Evolutionary conservation across 2,797 vertebrate species (phyloP), one percentile per base, ranked within the genome.

Genomic region (Rhodeus uyekii): DNA sequence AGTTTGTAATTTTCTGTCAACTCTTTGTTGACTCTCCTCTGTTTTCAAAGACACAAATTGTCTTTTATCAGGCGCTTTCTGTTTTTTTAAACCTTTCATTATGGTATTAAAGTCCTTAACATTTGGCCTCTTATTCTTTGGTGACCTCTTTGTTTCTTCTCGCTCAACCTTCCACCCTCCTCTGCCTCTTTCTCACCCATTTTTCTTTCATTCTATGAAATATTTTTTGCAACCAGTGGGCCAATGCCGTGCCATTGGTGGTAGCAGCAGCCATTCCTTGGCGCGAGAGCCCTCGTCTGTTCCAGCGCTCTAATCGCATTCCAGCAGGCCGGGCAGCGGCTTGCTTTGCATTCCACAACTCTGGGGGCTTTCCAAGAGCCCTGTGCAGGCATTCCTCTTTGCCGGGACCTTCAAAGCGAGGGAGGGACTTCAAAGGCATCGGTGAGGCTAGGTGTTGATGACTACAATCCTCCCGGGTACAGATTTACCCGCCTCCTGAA

Each of bases 371-470:
- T 95, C 87, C 80, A 91, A 89, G 83, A 64, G 85, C 78, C 58
- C 78, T 74, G 63, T 39, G 80, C 50, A 85, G 87, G n/a, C 85
- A 82, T 82, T 89, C 92, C 93, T 93, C 91, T 91, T 78, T 85
- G 88, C 87, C 78, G 67, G 86, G 76, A 67, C 32, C 92, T 91
- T 94, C 93, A 95, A 94, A 95, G 93, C 88, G 53, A 61, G 90
- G 86, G 90, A 82, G 18, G 75, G 83, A 91, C 93, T 93, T 94
- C 93, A 95, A 95, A 94, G 93, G 85, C 88, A 85, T 83, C 86
- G 90, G 91, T 89, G 87, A 92, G 90, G 86, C 88, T 80, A 92
- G 93, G 94, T 93, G 93, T 94, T 94, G 92, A 94, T 94, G 92
- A 94, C 92, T 92, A 87, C 90, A 90, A 90, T 93, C 93, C 92